Evolutionary conservation across 2,113 vertebrate genomes (phyloP), one percentile per base, ranked within the genome.

Genomic region (Andinoacara biseriatus): DNA sequence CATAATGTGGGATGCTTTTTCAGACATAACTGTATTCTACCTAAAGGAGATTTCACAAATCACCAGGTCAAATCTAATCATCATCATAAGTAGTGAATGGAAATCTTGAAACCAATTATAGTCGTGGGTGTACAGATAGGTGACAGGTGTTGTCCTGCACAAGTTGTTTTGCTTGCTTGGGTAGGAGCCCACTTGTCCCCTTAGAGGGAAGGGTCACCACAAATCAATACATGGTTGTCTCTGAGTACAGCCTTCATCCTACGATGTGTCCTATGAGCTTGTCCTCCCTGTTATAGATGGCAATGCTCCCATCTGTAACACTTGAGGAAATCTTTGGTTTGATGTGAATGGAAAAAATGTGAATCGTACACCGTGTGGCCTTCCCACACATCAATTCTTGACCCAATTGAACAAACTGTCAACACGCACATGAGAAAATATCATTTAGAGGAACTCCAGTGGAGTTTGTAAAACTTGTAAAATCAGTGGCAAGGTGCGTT

Each of bases 21-120:
- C 58, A 59, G 46, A 78, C 31, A 58, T 29, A 3, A 10, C 59
- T 84, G 52, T 60, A 8, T 80, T 76, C 18, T 38, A 79, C 33
- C 14, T 52, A 6, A n/a, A 74, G 46, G 58, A 3, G 74, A 79
- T 33, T 56, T 54, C 7, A 33, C 33, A 40, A 26, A 59, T 74
- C 17, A 7, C 58, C 74, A 82, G 75, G 54, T 86, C 69, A 83
- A 3, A 78, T 62, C 57, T 76, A 81, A 88, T 74, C 67, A 49
- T 57, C 20, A 13, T 22, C 58, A 58, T 49, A 13, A 72, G 72
- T 72, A 15, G 24, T 33, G 26, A 80, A 33, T 26, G 9, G 2
- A 52, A 13, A 6, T 26, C 14, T 15, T 59, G 5, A 20, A 60
- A 26, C 74, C 0, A 63, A 0, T 78, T 67, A 15, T 10, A 59